Percentiles rank a stretch among this genome's conserved stretches.
These are phyloP conservation scores for Nanorana parkeri DNA, from an alignment of 2,113 vertebrate species.

Conservation along the genomic window DNA sequence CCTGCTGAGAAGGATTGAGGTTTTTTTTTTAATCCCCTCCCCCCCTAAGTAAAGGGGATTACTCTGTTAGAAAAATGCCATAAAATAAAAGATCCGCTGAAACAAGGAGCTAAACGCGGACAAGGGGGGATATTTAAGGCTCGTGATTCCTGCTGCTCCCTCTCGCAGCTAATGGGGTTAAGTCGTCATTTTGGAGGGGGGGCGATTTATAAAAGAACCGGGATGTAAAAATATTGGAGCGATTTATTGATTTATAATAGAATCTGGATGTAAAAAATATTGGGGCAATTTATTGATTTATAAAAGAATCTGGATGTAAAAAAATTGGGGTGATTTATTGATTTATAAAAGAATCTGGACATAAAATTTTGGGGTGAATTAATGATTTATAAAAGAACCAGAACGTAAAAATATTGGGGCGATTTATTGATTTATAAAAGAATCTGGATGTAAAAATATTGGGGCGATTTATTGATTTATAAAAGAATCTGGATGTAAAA, in stretches of 20 bases:
- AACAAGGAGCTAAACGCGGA: constrained; percentile 1
- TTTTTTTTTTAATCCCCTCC: constrained; percentile 45
- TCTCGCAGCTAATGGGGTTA: constrained; percentile 28
- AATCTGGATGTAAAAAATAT: neutral
- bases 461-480: neutral
- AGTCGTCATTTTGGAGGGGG: neutral
- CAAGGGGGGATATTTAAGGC: constrained; percentile 39
- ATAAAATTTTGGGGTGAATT: too few relatives aligned
- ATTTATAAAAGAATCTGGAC: neutral
- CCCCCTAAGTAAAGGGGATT: constrained; percentile 49
- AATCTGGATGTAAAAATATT: neutral
- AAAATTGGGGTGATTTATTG: too few relatives aligned
- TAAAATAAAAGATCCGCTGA: constrained; percentile 39
- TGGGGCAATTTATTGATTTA: neutral
- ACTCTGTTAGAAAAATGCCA: constrained; percentile 49
- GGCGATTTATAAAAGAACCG: neutral
- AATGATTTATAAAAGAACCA: neutral
- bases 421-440: neutral
- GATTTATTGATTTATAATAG: neutral
- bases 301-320: neutral
- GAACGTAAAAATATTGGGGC: too few relatives aligned
- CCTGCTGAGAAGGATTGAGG: constrained; percentile 54
- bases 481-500: neutral
- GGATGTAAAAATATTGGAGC: too few relatives aligned
- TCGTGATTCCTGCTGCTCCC: neutral